Conservation (phyloP, 1,140 invertebrate genomes). For the Drosophila sp. region DNA sequence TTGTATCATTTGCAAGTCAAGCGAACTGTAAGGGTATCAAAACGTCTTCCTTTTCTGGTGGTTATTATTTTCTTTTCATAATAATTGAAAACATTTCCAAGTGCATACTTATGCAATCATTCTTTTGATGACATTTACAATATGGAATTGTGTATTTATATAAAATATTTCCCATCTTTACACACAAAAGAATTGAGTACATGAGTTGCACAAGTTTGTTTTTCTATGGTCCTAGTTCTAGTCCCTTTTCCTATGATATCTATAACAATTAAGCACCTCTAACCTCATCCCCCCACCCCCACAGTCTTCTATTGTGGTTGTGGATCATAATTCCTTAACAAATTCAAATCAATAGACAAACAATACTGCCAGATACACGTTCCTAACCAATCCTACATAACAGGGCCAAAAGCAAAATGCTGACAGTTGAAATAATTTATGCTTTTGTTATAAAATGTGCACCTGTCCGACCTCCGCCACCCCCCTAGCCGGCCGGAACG, state of each 20-base stretch:
- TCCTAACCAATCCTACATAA: neutral
- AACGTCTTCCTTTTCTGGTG: neutral
- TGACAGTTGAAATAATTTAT: constrained; percentile 80
- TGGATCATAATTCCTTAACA: constrained; percentile 54
- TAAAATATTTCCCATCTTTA: constrained; percentile 8
- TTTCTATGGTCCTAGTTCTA: neutral
- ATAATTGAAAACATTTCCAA: neutral
- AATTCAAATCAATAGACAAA: constrained; percentile 78
- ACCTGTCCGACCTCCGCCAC: constrained; percentile 52
- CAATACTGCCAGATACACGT: constrained; percentile 64
- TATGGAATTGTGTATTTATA: neutral
- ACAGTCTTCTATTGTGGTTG: neutral
- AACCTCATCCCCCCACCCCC: neutral
- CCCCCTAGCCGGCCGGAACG: constrained; percentile 32
- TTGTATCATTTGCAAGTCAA: too few relatives aligned
- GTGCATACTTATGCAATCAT: neutral
- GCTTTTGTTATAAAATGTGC: constrained; percentile 73
- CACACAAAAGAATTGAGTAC: neutral
- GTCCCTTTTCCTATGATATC: constrained; percentile 17
- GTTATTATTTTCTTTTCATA: neutral
- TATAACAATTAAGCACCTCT: constrained; percentile 48
- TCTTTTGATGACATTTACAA: constrained; percentile 6
- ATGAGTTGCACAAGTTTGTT: constrained; percentile 18
- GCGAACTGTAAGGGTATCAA: too few relatives aligned
- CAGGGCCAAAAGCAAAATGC: constrained; percentile 65